Base-by-base conservation (phyloP, 2,113 vertebrate genomes). In the Cephalopholis sonnerati region DNA sequence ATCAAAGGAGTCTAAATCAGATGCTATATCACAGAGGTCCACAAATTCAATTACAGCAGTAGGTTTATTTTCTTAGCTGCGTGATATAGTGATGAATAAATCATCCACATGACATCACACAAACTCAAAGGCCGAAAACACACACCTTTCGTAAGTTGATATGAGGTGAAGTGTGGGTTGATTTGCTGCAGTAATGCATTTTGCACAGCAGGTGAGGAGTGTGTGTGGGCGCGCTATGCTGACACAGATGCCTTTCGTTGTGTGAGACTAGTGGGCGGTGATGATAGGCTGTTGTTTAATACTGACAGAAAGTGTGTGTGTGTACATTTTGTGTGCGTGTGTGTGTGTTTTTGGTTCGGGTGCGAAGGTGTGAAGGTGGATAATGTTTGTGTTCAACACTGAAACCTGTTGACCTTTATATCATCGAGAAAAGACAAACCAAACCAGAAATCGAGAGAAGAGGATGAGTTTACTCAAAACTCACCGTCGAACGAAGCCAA, bases 401-500 rank as follows among this genome's bases (percentile, higher is more conserved):
- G 24, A 78, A 78, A 74, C 62, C 58, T 3, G 44, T 13, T 77
- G 64, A 82, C 63, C 68, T 85, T 72, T 55, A 36, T 3, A 25
- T 64, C 17, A 12, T 4, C 0, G 5, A 51, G 15, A 62, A n/a
- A 53, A 7, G 15, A 65, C 59, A 25, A 24, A 44, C 15, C 16
- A 24, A 41, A 59, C 0, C 17, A 24, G 25, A 50, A 83, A 82
- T 32, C 6, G 9, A 53, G 17, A 74, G 10, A 48, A 54, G 2
- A 41, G 7, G 7, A 39, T 3, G 48, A 29, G 20, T 18, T 44
- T 59, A 29, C 24, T 54, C 27, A n/a, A 22, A 25, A 64, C 85
- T 95, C 94, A 99, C 98, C 98, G 0, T 99, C 90, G 46, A 99
- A 99, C 5, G 55, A 90, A 55, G 97, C 97, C 69, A 99, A 95